Evolutionary conservation across 2,888 invertebrate species (phyloP).

Genomic region (Drosophila aldrichi): DNA sequence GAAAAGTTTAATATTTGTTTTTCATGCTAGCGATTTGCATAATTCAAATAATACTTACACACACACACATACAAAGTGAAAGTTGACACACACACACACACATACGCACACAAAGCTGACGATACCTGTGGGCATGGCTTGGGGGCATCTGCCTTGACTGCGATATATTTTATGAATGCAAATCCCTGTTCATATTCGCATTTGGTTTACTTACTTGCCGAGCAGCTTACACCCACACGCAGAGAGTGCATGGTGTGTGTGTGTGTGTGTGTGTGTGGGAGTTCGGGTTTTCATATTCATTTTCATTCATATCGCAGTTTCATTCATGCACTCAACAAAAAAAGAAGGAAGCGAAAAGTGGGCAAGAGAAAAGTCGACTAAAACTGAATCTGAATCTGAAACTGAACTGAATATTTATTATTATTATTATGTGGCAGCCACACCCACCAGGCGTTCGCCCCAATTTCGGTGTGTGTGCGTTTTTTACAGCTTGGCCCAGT

Average conservation of each 20-base stretch:
- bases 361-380: conserved; percentile 19
- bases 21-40: conserved; percentile 81
- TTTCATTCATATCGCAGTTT: conserved; percentile 76
- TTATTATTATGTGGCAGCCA: conserved; percentile 72
- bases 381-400: conserved; percentile 47
- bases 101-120: conserved; percentile 16
- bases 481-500: conserved; percentile 46
- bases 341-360: neutral
- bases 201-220: conserved; percentile 75
- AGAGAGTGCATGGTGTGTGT: conserved; percentile 26
- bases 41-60: conserved; percentile 66
- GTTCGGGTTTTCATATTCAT: conserved; percentile 49
- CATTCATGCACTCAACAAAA: conserved; percentile 64
- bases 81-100: conserved; percentile 21
- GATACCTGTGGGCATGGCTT: conserved; percentile 43
- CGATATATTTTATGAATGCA: conserved; percentile 82
- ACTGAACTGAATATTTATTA: conserved; percentile 78
- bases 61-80: conserved; percentile 14
- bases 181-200: conserved; percentile 79
- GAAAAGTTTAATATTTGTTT: conserved; percentile 82
- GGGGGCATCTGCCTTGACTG: conserved; percentile 50
- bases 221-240: conserved; percentile 26
- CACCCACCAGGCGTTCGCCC: conserved; percentile 3
- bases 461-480: neutral
- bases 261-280: conserved; percentile 21